Conservation (phyloP, 2,113 vertebrate genomes). For the Morone saxatilis region DNA sequence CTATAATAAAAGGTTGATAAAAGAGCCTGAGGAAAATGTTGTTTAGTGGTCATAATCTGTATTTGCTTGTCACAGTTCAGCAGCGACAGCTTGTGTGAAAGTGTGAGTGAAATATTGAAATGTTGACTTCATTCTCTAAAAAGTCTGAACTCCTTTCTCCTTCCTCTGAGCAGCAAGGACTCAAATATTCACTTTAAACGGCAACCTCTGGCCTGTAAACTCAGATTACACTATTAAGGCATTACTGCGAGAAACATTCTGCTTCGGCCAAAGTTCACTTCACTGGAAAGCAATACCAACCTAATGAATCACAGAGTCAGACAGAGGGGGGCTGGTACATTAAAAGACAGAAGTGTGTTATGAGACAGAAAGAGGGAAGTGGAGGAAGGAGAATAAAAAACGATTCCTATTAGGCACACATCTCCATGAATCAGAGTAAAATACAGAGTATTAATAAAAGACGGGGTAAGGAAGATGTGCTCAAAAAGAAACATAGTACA, state of each 20-base stretch:
- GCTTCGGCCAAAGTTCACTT: slow-evolving; percentile 76
- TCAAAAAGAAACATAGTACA: not conserved
- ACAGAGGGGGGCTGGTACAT: not conserved
- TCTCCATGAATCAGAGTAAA: slow-evolving; percentile 19
- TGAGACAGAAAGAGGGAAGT: slow-evolving; percentile 10
- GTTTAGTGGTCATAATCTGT: too few species aligned
- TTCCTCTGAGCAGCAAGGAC: slow-evolving; percentile 3
- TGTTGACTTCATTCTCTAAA: not conserved
- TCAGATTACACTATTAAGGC: slow-evolving; percentile 71
- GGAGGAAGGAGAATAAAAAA: not conserved
- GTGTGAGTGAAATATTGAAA: not conserved
- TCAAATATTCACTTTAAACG: slow-evolving; percentile 48
- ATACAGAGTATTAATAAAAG: slow-evolving; percentile 10
- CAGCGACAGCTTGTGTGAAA: too few species aligned
- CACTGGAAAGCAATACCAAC: slow-evolving; percentile 58
- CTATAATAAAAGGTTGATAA: too few species aligned
- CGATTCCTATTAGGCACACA: not conserved
- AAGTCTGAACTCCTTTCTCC: slow-evolving; percentile 2
- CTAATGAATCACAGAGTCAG: slow-evolving; percentile 67
- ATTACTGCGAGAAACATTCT: slow-evolving; percentile 66
- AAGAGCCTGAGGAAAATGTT: too few species aligned
- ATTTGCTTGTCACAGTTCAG: too few species aligned
- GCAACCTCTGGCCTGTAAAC: slow-evolving; percentile 61
- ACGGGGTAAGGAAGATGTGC: slow-evolving; percentile 11
- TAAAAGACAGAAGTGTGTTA: slow-evolving; percentile 21